A percentile compares a stretch with the other conserved stretches of the same genome.
Conservation (phyloP, 2,888 invertebrate genomes). For the Anoplius nigerrimus region DNA sequence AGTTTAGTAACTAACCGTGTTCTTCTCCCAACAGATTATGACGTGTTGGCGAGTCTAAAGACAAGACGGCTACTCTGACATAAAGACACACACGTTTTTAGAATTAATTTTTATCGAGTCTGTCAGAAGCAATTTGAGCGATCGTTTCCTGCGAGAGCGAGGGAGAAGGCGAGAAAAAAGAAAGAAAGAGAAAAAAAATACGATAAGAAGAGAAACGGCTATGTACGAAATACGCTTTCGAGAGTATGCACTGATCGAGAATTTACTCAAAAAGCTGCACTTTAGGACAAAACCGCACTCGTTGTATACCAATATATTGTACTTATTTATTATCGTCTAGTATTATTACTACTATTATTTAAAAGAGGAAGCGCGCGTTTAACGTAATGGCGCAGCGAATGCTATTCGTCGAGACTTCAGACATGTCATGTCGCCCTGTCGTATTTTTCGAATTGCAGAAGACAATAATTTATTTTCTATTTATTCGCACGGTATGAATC, state of each 20-base stretch:
- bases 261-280: background rate
- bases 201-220: background rate
- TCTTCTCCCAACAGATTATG: slow-evolving; percentile 71
- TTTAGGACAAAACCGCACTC: background rate
- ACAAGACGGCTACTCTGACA: slow-evolving; percentile 58
- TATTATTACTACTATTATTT: background rate
- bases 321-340: slow-evolving; percentile 52
- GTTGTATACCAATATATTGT: slow-evolving; percentile 17
- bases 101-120: slow-evolving; percentile 44
- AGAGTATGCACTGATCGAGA: slow-evolving; percentile 1
- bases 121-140: slow-evolving; percentile 21
- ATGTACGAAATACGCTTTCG: background rate
- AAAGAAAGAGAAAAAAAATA: background rate
- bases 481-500: no score
- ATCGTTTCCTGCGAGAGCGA: slow-evolving; percentile 16
- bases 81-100: slow-evolving; percentile 55
- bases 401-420: no score
- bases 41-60: slow-evolving; percentile 67
- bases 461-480: background rate
- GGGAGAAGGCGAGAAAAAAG: no score
- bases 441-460: background rate
- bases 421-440: no score
- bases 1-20: slow-evolving; percentile 47
- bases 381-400: no score
- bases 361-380: no score